Evolutionary conservation across 1,140 invertebrate species (phyloP).

Genomic region (Nomia melanderi): DNA sequence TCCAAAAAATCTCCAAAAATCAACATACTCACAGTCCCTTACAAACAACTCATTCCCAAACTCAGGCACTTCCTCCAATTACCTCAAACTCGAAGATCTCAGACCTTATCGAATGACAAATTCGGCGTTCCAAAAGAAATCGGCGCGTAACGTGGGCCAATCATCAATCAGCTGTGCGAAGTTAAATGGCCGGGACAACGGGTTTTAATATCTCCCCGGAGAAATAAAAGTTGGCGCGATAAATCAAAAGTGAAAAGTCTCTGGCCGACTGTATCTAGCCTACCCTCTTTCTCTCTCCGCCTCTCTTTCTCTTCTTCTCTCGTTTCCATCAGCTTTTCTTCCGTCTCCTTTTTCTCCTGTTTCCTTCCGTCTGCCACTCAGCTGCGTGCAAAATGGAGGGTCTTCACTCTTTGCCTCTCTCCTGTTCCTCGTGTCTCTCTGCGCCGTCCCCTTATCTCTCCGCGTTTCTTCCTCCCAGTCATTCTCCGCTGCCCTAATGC

Average conservation of each 20-base stretch:
- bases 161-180: constrained; percentile 78
- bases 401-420: constrained; percentile 39
- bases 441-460: constrained; percentile 14
- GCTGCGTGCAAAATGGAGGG: constrained; percentile 62
- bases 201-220: constrained; percentile 79
- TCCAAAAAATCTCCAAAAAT: no score
- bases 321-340: constrained; percentile 19
- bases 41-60: no score
- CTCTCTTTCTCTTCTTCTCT: constrained; percentile 30
- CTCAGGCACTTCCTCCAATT: no score
- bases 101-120: constrained; percentile 62
- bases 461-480: constrained; percentile 47
- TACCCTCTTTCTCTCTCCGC: not conserved
- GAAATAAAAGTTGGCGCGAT: constrained; percentile 80
- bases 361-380: constrained; percentile 60
- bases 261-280: constrained; percentile 53
- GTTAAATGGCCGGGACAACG: constrained; percentile 80
- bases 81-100: no score
- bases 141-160: constrained; percentile 66
- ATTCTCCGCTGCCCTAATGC: constrained; percentile 48
- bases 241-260: constrained; percentile 81
- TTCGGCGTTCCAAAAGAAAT: constrained; percentile 57
- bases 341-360: constrained; percentile 43
- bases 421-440: constrained; percentile 12
- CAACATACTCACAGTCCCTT: no score